Percentiles rank a stretch among this genome's conserved stretches.
Evolutionary conservation across 2,888 invertebrate genomes (phyloP).

Genomic region (Nemotelus nigrinus): DNA sequence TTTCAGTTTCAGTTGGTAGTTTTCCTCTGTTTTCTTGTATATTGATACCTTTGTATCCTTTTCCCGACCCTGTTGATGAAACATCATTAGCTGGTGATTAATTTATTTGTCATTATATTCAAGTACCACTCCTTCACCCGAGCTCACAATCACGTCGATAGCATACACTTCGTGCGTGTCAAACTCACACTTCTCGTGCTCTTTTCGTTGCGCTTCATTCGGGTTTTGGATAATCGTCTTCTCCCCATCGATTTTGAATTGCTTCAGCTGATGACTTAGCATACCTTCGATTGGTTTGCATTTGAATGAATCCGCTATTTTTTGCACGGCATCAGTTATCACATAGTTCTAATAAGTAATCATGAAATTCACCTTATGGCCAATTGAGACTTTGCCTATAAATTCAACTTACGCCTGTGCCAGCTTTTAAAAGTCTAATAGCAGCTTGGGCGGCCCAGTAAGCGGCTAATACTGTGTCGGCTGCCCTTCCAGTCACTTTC

Average conservation of each 20-base stretch:
- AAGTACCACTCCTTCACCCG: constrained; percentile 91
- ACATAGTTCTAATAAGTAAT: constrained; percentile 75
- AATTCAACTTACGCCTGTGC: constrained; percentile 76
- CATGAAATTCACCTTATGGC: background rate
- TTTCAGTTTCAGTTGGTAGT: constrained; percentile 97
- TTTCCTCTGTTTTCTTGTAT: constrained; percentile 97
- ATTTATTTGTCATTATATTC: background rate
- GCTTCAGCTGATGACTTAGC: constrained; percentile 94
- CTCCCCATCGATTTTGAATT: constrained; percentile 96
- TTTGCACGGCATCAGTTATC: constrained; percentile 92
- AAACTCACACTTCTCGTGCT: constrained; percentile 95
- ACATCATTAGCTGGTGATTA: constrained; percentile 3
- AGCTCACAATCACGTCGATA: constrained; percentile 96
- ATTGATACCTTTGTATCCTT: constrained; percentile 95
- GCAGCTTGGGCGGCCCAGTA: constrained; percentile 96
- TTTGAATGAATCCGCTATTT: constrained; percentile 90
- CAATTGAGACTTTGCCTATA: background rate
- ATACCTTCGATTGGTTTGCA: constrained; percentile 98
- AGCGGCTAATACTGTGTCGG: constrained; percentile 95
- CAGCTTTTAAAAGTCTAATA: constrained; percentile 88
- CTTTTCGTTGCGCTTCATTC: constrained; percentile 94
- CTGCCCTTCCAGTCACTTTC: constrained; percentile 86
- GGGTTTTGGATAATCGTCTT: constrained; percentile 98
- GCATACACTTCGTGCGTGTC: constrained; percentile 98
- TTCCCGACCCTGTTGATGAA: constrained; percentile 77